Evolutionary conservation across 2,888 invertebrate species (phyloP), one percentile per base, ranked within the genome.

Genomic region (Abscondita cerata): DNA sequence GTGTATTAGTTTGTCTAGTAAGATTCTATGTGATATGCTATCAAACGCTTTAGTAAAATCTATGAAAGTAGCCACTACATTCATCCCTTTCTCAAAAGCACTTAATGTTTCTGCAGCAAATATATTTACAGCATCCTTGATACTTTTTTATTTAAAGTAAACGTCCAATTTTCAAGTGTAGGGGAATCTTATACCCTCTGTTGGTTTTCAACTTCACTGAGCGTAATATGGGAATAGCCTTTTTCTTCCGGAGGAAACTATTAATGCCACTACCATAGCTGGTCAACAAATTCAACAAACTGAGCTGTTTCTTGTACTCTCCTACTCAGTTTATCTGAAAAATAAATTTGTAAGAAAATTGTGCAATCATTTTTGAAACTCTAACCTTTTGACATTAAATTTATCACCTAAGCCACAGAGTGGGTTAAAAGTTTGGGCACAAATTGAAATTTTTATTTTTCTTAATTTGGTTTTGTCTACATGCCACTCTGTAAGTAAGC

Each of bases 401-500:
- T 16, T 4, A 41, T 41, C 4, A 11, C 11, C 3, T 6, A 16
- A 16, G 41, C 13, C 2, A 41, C 15, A 12, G 5, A 5, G 4
- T 41, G 41, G 16, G 16, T 16, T 5, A n/a, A 41, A 16, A 41
- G 11, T 11, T 13, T 41, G 18, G 16, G 41, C 41, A 13, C 41
- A 41, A 3, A 4, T 41, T 41, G 41, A 41, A 16, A 41, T 18
- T 16, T 41, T 41, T 18, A 41, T 41, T 16, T 41, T 41, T 41
- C 18, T 12, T n/a, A n/a, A n/a, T n/a, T n/a, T n/a, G n/a, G n/a
- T n/a, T n/a, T n/a, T n/a, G n/a, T n/a, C n/a, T n/a, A 41, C 41
- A 41, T 41, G 18, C 4, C 11, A 12, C 16, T 41, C 41, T 16
- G 41, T 41, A 5, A 41, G 5, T 41, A n/a, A n/a, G n/a, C 16